A percentile compares a stretch with the other conserved stretches of the same genome.
Conservation (phyloP, 2,888 invertebrate species). For the Lepas anatifera region DNA sequence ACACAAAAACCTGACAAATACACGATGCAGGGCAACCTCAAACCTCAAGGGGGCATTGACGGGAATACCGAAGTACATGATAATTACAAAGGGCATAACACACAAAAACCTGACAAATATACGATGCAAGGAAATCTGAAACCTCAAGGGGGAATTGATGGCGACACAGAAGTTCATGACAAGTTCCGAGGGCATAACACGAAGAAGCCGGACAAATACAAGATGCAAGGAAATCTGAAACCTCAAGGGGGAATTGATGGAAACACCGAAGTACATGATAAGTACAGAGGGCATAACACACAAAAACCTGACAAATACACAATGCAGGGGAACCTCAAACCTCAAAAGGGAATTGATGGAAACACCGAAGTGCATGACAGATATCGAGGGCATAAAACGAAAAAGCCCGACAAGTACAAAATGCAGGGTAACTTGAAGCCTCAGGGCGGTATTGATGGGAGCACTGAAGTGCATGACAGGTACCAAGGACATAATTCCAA, state of each 20-base stretch:
- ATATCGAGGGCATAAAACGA: neutral
- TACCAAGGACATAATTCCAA: neutral
- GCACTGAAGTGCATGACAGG: neutral
- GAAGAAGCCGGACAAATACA: neutral
- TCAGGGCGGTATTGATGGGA: neutral
- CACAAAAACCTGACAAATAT: neutral
- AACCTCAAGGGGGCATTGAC: neutral
- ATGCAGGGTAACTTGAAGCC: neutral
- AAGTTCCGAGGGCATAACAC: neutral
- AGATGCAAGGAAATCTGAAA: neutral
- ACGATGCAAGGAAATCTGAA: neutral
- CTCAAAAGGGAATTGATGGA: neutral
- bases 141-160: neutral
- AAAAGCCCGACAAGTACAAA: neutral
- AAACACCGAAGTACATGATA: neutral
- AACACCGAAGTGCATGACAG: neutral
- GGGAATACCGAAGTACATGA: neutral
- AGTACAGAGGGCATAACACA: neutral
- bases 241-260: neutral
- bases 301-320: neutral
- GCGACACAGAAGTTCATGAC: neutral
- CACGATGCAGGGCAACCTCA: neutral
- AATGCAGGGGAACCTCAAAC: neutral
- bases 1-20: neutral
- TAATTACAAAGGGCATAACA: neutral